These are phyloP conservation scores for Drosophila mojavensis DNA, from an alignment of 1,140 invertebrate genomes.

Conservation along the genomic window DNA sequence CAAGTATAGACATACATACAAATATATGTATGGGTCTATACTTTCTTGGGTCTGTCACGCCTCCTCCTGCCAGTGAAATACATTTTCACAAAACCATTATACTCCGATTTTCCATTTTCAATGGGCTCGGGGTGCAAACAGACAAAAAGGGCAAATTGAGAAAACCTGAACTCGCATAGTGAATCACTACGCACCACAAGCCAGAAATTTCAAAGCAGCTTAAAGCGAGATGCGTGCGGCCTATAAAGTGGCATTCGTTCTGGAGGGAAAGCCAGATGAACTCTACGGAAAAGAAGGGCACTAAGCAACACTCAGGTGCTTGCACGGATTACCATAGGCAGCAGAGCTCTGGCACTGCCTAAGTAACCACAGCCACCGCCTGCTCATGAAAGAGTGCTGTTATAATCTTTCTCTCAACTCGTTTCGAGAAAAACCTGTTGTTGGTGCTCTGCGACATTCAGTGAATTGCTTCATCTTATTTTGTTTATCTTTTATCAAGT, in stretches of 20 bases:
- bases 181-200: conserved; percentile 3
- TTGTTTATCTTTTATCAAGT: neutral
- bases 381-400: neutral
- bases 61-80: too few relatives aligned
- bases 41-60: too few relatives aligned
- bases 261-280: conserved; percentile 3
- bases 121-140: too few relatives aligned
- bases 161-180: neutral
- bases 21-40: too few relatives aligned
- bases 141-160: neutral
- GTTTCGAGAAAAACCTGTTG: neutral
- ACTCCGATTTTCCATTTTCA: too few relatives aligned
- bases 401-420: neutral
- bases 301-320: conserved; percentile 1
- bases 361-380: too few relatives aligned
- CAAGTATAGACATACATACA: too few relatives aligned
- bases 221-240: conserved; percentile 52
- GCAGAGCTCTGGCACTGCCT: neutral
- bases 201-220: conserved; percentile 57
- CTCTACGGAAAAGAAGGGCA: conserved; percentile 2
- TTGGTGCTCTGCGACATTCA: neutral
- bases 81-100: too few relatives aligned
- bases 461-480: neutral
- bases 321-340: conserved; percentile 18
- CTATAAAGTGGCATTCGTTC: conserved; percentile 29